phyloP scores from a whole-genome alignment of 2,113 vertebrate species.

The Pica pica region DNA sequence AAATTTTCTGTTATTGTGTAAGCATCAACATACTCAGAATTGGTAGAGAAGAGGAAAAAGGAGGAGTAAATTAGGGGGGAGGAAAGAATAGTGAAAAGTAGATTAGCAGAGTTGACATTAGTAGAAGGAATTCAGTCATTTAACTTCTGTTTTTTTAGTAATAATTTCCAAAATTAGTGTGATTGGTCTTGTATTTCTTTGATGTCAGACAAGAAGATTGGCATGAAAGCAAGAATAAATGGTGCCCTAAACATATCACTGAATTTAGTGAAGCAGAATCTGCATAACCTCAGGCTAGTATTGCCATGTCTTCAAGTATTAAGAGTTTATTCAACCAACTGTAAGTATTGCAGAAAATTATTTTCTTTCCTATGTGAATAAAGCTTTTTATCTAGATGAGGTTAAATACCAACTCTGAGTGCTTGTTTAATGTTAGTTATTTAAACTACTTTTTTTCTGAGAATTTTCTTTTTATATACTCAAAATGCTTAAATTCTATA shows the following conservation, averaged over 20 bases:
- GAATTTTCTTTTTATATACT: neutral
- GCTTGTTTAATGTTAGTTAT: neutral
- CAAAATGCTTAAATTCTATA: neutral
- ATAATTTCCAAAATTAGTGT: neutral
- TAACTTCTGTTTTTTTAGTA: neutral
- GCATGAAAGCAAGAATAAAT: constrained; percentile 90
- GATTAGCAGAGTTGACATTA: neutral
- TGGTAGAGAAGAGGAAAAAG: neutral
- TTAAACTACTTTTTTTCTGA: neutral
- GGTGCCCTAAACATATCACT: constrained; percentile 86
- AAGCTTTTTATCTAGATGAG: neutral
- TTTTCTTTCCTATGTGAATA: neutral
- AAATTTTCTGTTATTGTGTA: neutral
- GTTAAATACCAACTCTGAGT: neutral
- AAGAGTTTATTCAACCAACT: constrained; percentile 88
- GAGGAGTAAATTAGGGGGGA: neutral
- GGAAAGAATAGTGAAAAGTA: neutral
- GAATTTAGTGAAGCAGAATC: constrained; percentile 89
- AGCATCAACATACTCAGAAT: neutral
- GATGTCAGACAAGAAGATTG: constrained; percentile 91
- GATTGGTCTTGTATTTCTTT: neutral
- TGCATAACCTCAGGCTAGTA: constrained; percentile 86
- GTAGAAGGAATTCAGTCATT: neutral
- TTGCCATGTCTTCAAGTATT: constrained; percentile 94
- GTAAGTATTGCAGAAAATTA: constrained; percentile 76